Evolutionary conservation across 2,797 vertebrate genomes (phyloP).

Genomic region (Microctenopoma lineatum): DNA sequence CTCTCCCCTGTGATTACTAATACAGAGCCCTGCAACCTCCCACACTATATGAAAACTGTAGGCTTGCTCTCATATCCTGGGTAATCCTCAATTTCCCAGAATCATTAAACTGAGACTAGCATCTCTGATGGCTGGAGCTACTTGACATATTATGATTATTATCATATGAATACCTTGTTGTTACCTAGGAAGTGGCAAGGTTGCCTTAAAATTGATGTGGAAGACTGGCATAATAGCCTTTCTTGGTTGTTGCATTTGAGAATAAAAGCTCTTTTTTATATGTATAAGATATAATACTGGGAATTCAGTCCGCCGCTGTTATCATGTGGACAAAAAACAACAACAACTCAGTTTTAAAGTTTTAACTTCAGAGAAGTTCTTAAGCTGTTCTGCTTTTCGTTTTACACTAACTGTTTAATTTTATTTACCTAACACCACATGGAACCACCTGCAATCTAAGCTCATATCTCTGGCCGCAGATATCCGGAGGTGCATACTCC

Average conservation of each 20-base stretch:
- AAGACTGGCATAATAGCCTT: slow-evolving; percentile 78
- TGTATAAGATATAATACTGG: slow-evolving; percentile 66
- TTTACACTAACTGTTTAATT: slow-evolving; percentile 51
- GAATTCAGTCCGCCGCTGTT: slow-evolving; percentile 77
- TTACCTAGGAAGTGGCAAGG: slow-evolving; percentile 74
- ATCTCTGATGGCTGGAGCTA: slow-evolving; percentile 83
- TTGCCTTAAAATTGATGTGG: slow-evolving; percentile 76
- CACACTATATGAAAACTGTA: slow-evolving; percentile 86
- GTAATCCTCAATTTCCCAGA: slow-evolving; percentile 86
- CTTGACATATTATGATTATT: slow-evolving; percentile 85
- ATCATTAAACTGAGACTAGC: slow-evolving; percentile 86
- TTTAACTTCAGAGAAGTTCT: slow-evolving; percentile 56
- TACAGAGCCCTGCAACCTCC: slow-evolving; percentile 85
- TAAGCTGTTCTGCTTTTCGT: slow-evolving; percentile 30
- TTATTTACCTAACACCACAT: slow-evolving; percentile 56
- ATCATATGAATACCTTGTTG: slow-evolving; percentile 82
- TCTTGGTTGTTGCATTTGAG: slow-evolving; percentile 65
- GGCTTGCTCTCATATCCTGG: slow-evolving; percentile 84
- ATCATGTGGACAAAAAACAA: slow-evolving; percentile 77
- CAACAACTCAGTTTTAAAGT: slow-evolving; percentile 51
- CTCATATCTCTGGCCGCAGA: slow-evolving; percentile 51
- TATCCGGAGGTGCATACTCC: slow-evolving; percentile 61
- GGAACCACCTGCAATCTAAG: slow-evolving; percentile 61
- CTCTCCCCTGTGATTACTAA: slow-evolving; percentile 86
- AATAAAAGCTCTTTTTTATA: slow-evolving; percentile 64